Base-by-base conservation (phyloP, 2,113 vertebrate genomes). In the Periophthalmus modestus region DNA sequence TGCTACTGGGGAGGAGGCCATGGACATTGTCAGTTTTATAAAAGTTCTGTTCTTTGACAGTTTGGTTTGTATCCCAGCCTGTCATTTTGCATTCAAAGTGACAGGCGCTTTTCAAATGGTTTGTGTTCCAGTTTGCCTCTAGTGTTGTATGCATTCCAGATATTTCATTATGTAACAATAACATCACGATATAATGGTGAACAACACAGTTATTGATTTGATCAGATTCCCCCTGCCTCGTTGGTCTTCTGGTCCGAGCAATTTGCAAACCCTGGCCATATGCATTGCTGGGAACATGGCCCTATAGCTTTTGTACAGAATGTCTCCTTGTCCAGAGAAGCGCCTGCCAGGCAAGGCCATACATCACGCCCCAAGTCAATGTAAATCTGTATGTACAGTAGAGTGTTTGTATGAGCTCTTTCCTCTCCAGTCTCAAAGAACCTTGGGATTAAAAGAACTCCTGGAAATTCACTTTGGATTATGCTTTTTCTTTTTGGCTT, bases 351-450 rank as follows among this genome's bases (percentile, higher is more conserved):
- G 39, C 62, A 48, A 77, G 77, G 74, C 69, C 68, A 73, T 75
- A 52, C 78, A 87, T 85, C 78, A 79, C 80, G 74, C 74, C 62
- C 75, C 71, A 66, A 77, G 65, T 33, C 72, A 69, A 66, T 90
- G 89, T 90, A 91, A 90, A 89, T 90, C 87, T 91, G 75, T 88
- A 83, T 91, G 91, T 91, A 91, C 87, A 89, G 79, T 83, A 75
- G 83, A 88, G 88, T 87, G 89, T 91, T 89, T 91, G 90, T 89
- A 89, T 68, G 73, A 86, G 83, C 85, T 80, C 85, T 82, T 80
- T 62, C 82, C 79, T 82, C 85, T 82, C 74, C 83, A 84, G 62
- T 65, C 70, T 57, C 80, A 81, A 21, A 80, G 66, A 84, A 71
- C 71, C 57, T 81, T 82, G 73, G 79, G 82, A 92, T 92, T 91